phyloP scores from a whole-genome alignment of 1,140 invertebrate genomes.

The Drosophila lowei region DNA sequence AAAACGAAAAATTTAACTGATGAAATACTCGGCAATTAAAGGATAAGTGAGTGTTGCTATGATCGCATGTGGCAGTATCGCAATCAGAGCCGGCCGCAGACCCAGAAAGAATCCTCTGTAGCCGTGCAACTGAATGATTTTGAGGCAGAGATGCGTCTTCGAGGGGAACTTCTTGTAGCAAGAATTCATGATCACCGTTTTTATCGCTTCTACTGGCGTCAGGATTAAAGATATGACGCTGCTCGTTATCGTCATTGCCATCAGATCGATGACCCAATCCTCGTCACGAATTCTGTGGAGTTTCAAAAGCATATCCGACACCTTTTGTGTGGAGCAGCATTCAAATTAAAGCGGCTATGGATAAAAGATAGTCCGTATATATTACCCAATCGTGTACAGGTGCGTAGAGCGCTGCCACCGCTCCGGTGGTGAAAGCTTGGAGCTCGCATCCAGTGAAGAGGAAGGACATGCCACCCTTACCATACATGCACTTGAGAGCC shows the following conservation, averaged over 20 bases:
- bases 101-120: slow-evolving; percentile 31
- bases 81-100: slow-evolving; percentile 9
- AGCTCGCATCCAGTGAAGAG: slow-evolving; percentile 31
- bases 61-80: background rate
- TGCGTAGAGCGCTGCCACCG: background rate
- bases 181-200: slow-evolving; percentile 12
- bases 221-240: slow-evolving; percentile 19
- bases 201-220: slow-evolving; percentile 27
- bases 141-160: background rate
- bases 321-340: background rate
- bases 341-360: background rate
- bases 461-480: slow-evolving; percentile 9
- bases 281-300: background rate
- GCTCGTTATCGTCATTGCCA: background rate
- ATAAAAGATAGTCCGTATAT: background rate
- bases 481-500: slow-evolving; percentile 26
- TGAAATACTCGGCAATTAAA: background rate
- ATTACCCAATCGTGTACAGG: slow-evolving; percentile 13
- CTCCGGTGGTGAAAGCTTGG: slow-evolving; percentile 7
- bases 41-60: slow-evolving; percentile 7
- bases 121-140: slow-evolving; percentile 19
- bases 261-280: slow-evolving; percentile 4
- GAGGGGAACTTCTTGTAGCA: background rate
- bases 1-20: slow-evolving; percentile 7
- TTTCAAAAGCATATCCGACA: background rate